Evolutionary conservation across 2,888 invertebrate species (phyloP), one percentile per base, ranked within the genome.

Genomic region (Cheilosia soror): DNA sequence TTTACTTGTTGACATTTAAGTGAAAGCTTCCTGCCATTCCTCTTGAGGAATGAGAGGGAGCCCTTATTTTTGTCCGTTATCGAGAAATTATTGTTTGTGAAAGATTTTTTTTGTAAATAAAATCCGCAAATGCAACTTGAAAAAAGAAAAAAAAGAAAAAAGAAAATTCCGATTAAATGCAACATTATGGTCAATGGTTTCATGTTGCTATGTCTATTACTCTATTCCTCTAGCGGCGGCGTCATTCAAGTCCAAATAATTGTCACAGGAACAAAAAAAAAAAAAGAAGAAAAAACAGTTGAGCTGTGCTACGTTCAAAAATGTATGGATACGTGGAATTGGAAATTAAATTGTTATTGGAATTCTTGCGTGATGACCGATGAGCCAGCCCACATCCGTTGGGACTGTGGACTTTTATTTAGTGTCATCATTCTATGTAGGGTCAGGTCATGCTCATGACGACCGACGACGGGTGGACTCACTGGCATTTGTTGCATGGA

Each of bases 1-100:
- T 82, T 80, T 40, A 76, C 81, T 81, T 81, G 81, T 81, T 81
- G 81, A 81, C 81, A 76, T 81, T 72, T 65, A 65, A 51, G 81
- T 69, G 68, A 76, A 69, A 76, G 58, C 55, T 69, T 63, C 51
- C 44, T 60, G 49, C 13, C 47, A 37, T 42, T 20, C 6, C n/a
- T 20, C 27, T n/a, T 5, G 2, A 65, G 2, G 3, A 2, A 49
- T 4, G n/a, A 33, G 11, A 63, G 25, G 47, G 13, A 65, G 15
- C 15, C 20, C 33, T 31, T 53, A 55, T 29, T 42, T 51, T 13
- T 25, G 4, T 27, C n/a, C 6, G n/a, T 47, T 47, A 15, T 47
- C 15, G 15, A 6, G 7, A 47, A 47, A 37, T 37, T 37, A 37
- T 37, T 37, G 37, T 37, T 37, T 37, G 11, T 37, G 11, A 4